Base-by-base conservation (phyloP, 2,797 vertebrate genomes). In the Sebastes minor region DNA sequence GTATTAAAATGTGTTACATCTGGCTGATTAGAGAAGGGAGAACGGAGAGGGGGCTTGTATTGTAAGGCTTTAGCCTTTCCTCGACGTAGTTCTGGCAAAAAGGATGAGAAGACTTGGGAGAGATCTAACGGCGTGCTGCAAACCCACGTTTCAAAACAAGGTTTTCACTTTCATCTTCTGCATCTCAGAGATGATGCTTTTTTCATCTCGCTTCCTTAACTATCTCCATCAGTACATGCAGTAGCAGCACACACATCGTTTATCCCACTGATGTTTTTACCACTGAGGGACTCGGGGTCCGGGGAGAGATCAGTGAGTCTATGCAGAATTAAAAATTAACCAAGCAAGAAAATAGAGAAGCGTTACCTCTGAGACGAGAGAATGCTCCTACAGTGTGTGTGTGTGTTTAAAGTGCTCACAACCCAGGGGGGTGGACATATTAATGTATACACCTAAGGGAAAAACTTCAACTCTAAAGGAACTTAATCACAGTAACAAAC, bases 141-240 rank as follows among this genome's bases (percentile, higher is more conserved):
- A 74, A 74, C 61, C 76, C 60, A 56, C 9, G 71, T 88, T 89
- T 89, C 72, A 85, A 86, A 89, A 88, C 89, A 85, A 79, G 72
- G 59, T 72, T 84, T 81, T 81, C 13, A 13, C 90, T 90, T 93
- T 92, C 86, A 92, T 91, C 82, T 90, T 76, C 64, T 62, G 52
- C 71, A 70, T 81, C 55, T 63, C 69, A 57, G 76, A 87, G 85
- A 89, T 69, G 71, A 70, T 6, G 82, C 74, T 71, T 90, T 53
- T 91, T 91, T 93, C 86, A 89, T 91, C 81, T 88, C 7, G 68
- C 76, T 77, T 88, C 68, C 72, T 49, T 84, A 80, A 89, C 79
- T 76, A 80, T 91, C 82, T 82, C 75, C 70, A 74, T 75, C 78
- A 67, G 57, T 66, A 55, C 74, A 76, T 22, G 16, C 35, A 3